Percentiles rank a stretch among this genome's conserved stretches.
Conservation (phyloP, 1,140 invertebrate genomes). For the Copidosoma floridanum region DNA sequence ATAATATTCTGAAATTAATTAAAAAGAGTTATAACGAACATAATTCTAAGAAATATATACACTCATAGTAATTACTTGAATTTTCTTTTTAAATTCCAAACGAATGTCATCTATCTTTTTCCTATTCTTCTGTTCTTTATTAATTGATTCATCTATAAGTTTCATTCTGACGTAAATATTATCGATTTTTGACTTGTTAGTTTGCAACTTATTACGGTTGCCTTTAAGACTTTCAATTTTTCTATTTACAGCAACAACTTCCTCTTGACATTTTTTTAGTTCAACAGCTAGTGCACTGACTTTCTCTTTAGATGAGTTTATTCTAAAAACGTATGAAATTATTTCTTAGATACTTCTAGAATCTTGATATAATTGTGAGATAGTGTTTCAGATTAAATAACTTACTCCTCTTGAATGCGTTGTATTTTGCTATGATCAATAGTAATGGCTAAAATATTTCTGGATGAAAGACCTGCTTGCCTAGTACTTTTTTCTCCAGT, state of each 20-base stretch:
- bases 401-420: slow-evolving; percentile 39
- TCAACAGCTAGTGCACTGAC: background rate
- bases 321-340: slow-evolving; percentile 13
- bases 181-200: slow-evolving; percentile 34
- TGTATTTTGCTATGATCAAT: slow-evolving; percentile 41
- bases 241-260: slow-evolving; percentile 38
- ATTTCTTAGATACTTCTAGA: background rate
- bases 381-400: too few species aligned
- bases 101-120: slow-evolving; percentile 44
- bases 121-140: slow-evolving; percentile 32
- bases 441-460: slow-evolving; percentile 39
- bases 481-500: slow-evolving; percentile 54
- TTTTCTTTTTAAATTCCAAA: slow-evolving; percentile 28
- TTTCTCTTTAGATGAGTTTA: slow-evolving; percentile 1
- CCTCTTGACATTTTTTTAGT: slow-evolving; percentile 10
- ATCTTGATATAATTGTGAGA: too few species aligned
- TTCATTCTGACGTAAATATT: slow-evolving; percentile 42
- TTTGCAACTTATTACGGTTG: slow-evolving; percentile 34
- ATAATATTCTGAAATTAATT: background rate
- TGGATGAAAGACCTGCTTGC: slow-evolving; percentile 33
- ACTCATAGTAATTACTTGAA: slow-evolving; percentile 35
- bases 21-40: background rate
- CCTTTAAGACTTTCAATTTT: slow-evolving; percentile 43
- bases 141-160: slow-evolving; percentile 33
- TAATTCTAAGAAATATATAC: background rate